These are phyloP conservation scores for Bombus difficillimus DNA, from an alignment of 1,140 invertebrate genomes.

Conservation along the genomic window DNA sequence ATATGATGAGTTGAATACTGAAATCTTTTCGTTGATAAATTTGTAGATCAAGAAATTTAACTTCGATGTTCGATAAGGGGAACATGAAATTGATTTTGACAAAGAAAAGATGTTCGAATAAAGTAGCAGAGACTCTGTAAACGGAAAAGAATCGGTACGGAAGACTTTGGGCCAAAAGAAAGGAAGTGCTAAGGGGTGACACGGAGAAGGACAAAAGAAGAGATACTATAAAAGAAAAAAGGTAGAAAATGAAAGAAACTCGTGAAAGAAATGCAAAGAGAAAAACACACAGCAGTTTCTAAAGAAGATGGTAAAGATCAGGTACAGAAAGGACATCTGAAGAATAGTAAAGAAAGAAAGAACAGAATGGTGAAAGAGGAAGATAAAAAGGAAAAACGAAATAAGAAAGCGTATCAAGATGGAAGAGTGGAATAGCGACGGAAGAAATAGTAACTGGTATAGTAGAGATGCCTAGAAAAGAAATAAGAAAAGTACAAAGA, in stretches of 20 bases:
- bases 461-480: neutral
- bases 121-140: neutral
- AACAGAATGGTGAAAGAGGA: neutral
- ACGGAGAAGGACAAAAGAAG: neutral
- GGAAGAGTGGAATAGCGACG: neutral
- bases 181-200: neutral
- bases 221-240: neutral
- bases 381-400: neutral
- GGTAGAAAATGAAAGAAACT: neutral
- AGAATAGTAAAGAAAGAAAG: neutral
- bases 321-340: neutral
- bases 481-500: neutral
- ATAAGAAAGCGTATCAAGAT: neutral
- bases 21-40: neutral
- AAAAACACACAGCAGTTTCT: neutral
- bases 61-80: neutral
- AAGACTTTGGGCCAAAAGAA: neutral
- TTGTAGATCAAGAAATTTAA: neutral
- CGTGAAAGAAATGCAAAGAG: neutral
- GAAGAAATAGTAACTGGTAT: neutral
- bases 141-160: neutral
- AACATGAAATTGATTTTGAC: neutral
- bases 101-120: neutral
- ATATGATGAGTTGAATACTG: neutral
- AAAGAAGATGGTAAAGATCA: neutral